A percentile compares a stretch with the other conserved stretches of the same genome.
Conservation (phyloP, 2,797 vertebrate species). For the Cygnus olor region DNA sequence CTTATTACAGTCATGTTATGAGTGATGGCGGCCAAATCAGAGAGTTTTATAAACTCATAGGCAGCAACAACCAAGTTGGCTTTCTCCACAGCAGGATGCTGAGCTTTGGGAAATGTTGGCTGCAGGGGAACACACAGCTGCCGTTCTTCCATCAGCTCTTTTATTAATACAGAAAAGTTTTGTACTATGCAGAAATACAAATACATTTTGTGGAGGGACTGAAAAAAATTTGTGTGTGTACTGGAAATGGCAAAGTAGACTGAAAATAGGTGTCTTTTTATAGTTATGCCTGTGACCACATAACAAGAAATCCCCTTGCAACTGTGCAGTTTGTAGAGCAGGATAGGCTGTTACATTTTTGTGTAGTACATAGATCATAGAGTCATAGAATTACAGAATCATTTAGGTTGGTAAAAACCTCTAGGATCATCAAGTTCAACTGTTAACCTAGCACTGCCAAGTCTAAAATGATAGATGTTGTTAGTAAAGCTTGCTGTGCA, state of each 20-base stretch:
- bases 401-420: no score
- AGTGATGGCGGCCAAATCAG: background rate
- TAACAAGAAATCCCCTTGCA: background rate
- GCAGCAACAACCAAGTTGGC: background rate
- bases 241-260: background rate
- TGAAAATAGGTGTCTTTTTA: background rate
- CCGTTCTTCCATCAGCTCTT: rapidly evolving
- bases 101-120: background rate
- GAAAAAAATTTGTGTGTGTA: background rate
- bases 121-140: background rate
- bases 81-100: background rate
- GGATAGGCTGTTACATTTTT: background rate
- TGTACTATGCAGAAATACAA: background rate
- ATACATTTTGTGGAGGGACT: background rate
- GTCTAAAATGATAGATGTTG: no score
- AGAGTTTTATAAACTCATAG: background rate
- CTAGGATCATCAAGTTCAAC: no score
- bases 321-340: background rate
- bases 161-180: background rate
- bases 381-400: no score
- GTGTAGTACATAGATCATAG: background rate
- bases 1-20: background rate
- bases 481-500: background rate
- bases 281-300: rapidly evolving
- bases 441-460: no score